Base-by-base conservation (phyloP, 1,140 invertebrate genomes). In the Ceratitis capitata region DNA sequence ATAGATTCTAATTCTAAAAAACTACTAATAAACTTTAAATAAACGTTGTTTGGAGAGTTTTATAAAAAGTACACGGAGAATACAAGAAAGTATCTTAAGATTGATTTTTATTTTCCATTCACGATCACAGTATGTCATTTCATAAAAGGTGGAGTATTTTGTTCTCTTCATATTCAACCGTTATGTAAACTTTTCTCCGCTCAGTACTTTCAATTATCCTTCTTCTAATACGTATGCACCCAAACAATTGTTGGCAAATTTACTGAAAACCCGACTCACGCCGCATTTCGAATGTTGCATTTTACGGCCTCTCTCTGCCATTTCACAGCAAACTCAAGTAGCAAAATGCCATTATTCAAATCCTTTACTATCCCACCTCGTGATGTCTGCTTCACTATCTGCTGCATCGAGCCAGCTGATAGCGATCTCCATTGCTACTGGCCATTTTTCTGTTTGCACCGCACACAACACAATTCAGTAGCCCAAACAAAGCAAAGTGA, bases 351-450 rank as follows among this genome's bases (percentile, higher is more conserved):
- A 84, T 82, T 56, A 29, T 42, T 23, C 51, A 82, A 85, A 82
- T 82, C 49, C 85, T 49, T 16, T 85, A 74, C 82, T 85, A 85
- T 85, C 78, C 74, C 49, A 82, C 84, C n/a, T n/a, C n/a, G n/a
- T n/a, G n/a, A 85, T 85, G 69, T 85, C 56, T 6, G 42, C n/a
- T n/a, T n/a, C 42, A 26, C 45, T 39, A 69, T 23, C 23, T 35
- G n/a, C n/a, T 56, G 32, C 29, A 12, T 51, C n/a, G 53, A n/a
- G 49, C 47, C 32, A 29, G 58, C 35, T 39, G 74, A 84, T 84
- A 64, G 35, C 39, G 56, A 64, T 64, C 58, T 32, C 4, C 14
- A 12, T 56, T 23, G 83, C 83, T 61, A 64, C 39, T 58, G 49
- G 35, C 39, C 83, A 45, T 58, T 39, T 84, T 58, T 29, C 14